phyloP scores from a whole-genome alignment of 2,113 vertebrate genomes.

The Cyanocitta stelleri region DNA sequence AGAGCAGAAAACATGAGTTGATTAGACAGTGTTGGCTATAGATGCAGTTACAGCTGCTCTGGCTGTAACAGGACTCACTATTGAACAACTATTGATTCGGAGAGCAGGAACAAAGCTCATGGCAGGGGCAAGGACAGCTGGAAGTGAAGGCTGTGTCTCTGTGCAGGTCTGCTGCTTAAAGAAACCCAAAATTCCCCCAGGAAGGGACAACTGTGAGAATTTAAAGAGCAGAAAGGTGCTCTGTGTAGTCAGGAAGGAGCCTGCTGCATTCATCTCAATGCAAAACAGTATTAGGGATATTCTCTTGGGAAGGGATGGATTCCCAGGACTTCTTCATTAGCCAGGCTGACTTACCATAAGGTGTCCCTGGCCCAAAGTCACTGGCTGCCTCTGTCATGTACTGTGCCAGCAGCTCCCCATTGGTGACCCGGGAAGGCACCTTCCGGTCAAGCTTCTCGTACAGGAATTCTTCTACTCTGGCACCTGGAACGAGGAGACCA shows the following conservation, averaged over 20 bases:
- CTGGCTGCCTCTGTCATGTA: conserved; percentile 89
- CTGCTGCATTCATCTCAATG: not conserved
- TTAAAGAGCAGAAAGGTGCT: not conserved
- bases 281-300: not conserved
- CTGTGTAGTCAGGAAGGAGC: not conserved
- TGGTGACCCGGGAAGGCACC: conserved; percentile 86
- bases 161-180: not conserved
- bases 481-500: conserved; percentile 61
- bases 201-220: not conserved
- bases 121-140: not conserved
- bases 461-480: conserved; percentile 93
- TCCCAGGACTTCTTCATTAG: not conserved
- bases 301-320: not conserved
- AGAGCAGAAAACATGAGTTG: conserved; percentile 40
- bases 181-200: not conserved
- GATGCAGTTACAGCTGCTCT: not conserved
- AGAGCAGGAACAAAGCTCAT: not conserved
- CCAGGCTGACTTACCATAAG: conserved; percentile 80
- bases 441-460: conserved; percentile 95
- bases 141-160: not conserved
- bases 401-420: conserved; percentile 87
- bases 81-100: conserved; percentile 32
- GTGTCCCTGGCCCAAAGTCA: conserved; percentile 84
- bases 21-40: not conserved
- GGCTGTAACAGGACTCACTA: not conserved